A percentile compares a stretch with the other conserved stretches of the same genome.
Conservation (phyloP, 2,113 vertebrate species). For the Calypte anna region DNA sequence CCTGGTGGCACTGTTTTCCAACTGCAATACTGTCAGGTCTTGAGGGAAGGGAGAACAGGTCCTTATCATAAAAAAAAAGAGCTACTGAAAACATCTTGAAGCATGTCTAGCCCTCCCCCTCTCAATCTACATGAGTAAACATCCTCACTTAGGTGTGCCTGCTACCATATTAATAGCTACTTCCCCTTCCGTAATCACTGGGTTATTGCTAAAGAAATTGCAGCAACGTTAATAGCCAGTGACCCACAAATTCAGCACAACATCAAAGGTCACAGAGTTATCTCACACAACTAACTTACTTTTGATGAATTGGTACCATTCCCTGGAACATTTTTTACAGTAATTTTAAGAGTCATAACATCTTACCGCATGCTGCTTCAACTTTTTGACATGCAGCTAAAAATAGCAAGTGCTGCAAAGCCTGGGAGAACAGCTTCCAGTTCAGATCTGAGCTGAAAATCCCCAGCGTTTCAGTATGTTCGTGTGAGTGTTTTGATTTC, state of each 20-base stretch:
- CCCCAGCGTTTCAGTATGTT: constrained; percentile 38
- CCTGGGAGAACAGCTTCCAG: constrained; percentile 51
- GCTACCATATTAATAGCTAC: constrained; percentile 63
- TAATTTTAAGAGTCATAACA: constrained; percentile 66
- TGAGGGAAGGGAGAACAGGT: neutral
- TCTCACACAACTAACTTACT: constrained; percentile 15
- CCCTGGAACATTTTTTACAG: constrained; percentile 58
- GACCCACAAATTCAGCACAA: constrained; percentile 27
- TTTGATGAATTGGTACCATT: constrained; percentile 52
- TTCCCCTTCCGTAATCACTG: constrained; percentile 58
- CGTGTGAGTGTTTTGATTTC: constrained; percentile 5
- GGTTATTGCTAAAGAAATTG: constrained; percentile 52
- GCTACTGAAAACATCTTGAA: constrained; percentile 32
- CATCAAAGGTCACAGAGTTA: constrained; percentile 1
- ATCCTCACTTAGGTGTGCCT: constrained; percentile 57
- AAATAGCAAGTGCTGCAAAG: constrained; percentile 52
- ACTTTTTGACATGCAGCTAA: constrained; percentile 62
- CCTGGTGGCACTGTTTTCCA: neutral
- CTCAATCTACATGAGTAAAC: constrained; percentile 30
- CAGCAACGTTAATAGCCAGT: constrained; percentile 17
- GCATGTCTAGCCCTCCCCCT: neutral
- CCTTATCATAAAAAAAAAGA: neutral
- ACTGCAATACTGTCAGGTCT: neutral
- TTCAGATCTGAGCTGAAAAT: constrained; percentile 54
- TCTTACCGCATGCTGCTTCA: constrained; percentile 53